A percentile compares a stretch with the other conserved stretches of the same genome.
Conservation (phyloP, 2,797 vertebrate genomes). For the Macrochelys suwanniensis region DNA sequence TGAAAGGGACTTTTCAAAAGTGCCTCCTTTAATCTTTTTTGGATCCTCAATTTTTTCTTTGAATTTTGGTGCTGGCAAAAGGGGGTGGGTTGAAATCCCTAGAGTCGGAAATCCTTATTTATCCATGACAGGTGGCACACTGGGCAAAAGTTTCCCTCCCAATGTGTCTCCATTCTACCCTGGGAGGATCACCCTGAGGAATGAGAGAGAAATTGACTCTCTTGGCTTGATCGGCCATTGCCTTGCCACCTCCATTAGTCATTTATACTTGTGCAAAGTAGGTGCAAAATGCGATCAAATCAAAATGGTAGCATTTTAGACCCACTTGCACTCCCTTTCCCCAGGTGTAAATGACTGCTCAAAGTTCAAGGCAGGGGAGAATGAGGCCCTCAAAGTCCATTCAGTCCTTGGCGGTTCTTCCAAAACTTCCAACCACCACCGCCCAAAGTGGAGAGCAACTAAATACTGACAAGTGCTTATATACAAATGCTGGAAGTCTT, state of each 20-base stretch:
- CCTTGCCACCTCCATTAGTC: neutral
- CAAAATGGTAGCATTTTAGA: neutral
- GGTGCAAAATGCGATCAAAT: neutral
- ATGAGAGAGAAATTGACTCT: neutral
- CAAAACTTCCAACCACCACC: neutral
- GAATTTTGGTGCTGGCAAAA: neutral
- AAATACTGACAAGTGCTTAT: neutral
- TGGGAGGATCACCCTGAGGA: neutral
- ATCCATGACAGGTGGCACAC: neutral
- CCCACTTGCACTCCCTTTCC: neutral
- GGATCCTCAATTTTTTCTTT: neutral
- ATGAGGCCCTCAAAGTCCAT: neutral
- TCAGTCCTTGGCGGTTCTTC: neutral
- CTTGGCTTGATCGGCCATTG: neutral
- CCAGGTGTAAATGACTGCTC: neutral
- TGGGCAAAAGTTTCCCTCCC: neutral
- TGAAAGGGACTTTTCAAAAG: neutral
- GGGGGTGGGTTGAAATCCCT: neutral
- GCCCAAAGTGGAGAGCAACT: neutral
- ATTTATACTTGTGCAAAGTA: neutral
- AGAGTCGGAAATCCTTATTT: neutral
- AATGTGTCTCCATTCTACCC: neutral
- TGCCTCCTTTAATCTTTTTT: neutral
- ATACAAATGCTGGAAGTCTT: neutral
- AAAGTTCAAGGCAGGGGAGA: neutral